Percentiles rank a stretch among this genome's conserved stretches.
These are phyloP conservation scores for Channallabes apus DNA, from an alignment of 2,797 vertebrate species.

Conservation along the genomic window DNA sequence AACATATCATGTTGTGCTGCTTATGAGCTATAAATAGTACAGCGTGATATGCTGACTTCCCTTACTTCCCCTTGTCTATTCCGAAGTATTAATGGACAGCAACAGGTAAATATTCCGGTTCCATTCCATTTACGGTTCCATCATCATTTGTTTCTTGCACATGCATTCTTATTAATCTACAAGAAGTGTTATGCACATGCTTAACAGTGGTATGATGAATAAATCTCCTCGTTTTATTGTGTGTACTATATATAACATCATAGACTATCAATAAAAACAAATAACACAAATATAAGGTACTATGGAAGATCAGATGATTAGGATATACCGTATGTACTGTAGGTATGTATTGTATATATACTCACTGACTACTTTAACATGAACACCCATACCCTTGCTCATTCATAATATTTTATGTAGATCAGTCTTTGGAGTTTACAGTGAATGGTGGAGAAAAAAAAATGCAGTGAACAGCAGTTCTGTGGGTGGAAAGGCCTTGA, in stretches of 20 bases:
- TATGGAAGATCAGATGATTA: not conserved
- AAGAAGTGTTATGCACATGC: not conserved
- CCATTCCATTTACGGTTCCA: too few relatives aligned
- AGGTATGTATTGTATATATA: not conserved
- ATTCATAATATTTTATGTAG: not conserved
- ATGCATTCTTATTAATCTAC: not conserved
- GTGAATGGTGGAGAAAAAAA: not conserved
- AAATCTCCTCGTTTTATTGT: not conserved
- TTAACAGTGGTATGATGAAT: not conserved
- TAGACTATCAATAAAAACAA: not conserved
- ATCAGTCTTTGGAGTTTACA: not conserved
- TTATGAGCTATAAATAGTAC: conserved; percentile 6
- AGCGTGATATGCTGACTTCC: too few relatives aligned
- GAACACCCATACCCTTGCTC: not conserved
- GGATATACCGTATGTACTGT: not conserved
- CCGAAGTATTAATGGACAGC: conserved; percentile 3
- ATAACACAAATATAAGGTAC: too few relatives aligned
- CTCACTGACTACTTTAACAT: not conserved
- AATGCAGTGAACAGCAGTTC: not conserved
- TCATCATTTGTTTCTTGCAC: not conserved
- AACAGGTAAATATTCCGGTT: not conserved
- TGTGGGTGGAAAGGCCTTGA: not conserved
- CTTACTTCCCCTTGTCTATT: not conserved
- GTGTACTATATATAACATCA: not conserved
- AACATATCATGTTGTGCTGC: not conserved